Evolutionary conservation across 1,140 invertebrate species (phyloP).

Genomic region (Drosophila cardini): DNA sequence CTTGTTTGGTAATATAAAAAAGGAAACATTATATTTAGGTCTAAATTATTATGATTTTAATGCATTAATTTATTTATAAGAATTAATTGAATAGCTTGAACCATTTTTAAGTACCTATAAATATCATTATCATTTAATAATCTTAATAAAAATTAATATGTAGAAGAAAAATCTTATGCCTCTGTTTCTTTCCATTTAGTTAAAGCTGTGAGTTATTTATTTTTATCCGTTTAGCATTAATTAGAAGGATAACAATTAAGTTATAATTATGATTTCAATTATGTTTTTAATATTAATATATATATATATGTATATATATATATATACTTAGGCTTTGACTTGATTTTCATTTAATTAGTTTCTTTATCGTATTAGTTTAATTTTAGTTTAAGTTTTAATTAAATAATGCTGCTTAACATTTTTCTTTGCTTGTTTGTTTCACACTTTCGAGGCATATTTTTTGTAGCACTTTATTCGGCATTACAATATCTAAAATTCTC

Average conservation of each 20-base stretch:
- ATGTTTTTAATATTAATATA: conserved; percentile 29
- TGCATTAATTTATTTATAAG: conserved; percentile 71
- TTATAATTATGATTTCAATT: conserved; percentile 34
- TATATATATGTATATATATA: conserved; percentile 36
- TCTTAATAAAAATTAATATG: conserved; percentile 82
- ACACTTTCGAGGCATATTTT: conserved; percentile 32
- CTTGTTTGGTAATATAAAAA: conserved; percentile 70
- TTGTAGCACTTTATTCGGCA: conserved; percentile 61
- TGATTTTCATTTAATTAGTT: conserved; percentile 43
- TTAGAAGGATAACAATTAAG: conserved; percentile 74
- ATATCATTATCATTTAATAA: conserved; percentile 75
- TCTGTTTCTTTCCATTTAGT: conserved; percentile 70
- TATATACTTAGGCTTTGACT: conserved; percentile 70
- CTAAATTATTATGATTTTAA: conserved; percentile 80
- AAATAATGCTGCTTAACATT: conserved; percentile 51
- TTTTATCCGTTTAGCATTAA: conserved; percentile 78
- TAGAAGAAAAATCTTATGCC: conserved; percentile 83
- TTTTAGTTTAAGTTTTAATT: conserved; percentile 48
- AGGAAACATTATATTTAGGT: conserved; percentile 73
- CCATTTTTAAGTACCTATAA: conserved; percentile 71
- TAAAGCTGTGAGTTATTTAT: conserved; percentile 76
- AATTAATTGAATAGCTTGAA: conserved; percentile 82
- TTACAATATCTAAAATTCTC: conserved; percentile 72
- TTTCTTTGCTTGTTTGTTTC: conserved; percentile 45
- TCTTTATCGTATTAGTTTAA: conserved; percentile 28